Base-by-base conservation (phyloP, 2,888 invertebrate genomes). In the Dicycla oo region DNA sequence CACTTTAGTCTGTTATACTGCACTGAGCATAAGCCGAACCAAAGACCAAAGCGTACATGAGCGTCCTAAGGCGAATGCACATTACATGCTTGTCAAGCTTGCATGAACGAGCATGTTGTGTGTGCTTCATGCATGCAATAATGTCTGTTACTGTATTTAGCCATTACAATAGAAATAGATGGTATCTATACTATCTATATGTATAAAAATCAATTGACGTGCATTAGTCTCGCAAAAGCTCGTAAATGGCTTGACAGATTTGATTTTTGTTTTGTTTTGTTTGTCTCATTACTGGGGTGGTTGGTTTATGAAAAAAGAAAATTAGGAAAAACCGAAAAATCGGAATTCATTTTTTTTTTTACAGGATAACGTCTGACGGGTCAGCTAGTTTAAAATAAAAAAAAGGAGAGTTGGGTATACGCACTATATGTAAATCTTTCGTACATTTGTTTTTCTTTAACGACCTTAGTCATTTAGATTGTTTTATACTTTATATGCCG, bases 381-480 rank as follows among this genome's bases (percentile, higher is more conserved):
- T n/a, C n/a, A n/a, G n/a, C n/a, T n/a, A n/a, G n/a, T n/a, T n/a
- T n/a, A n/a, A n/a, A n/a, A n/a, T n/a, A 43, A 51, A 38, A 10
- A 45, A 54, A n/a, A 7, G n/a, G 15, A 45, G 8, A 45, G 26
- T 51, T 15, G 3, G 7, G 20, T 74, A 61, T 34, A 8, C 3
- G 23, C 0, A 10, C 7, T 30, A 3, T 51, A 45, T 18, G 13
- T 45, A 47, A 11, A 13, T 11, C 40, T 66, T 57, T 63, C n/a
- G 4, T 49, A 23, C 23, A 30, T 64, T 60, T 64, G 34, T 64
- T 62, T 38, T 45, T 40, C 34, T 13, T 40, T 47, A 38, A 34
- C 45, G 47, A 30, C 77, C 81, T 81, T 76, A 51, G 64, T 51
- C 4, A 38, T 61, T 51, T 73, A 57, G 61, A 64, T 68, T 64